Percentiles rank a stretch among this genome's conserved stretches.
Conservation (phyloP, 2,888 invertebrate genomes). For the Mythimna pallens region DNA sequence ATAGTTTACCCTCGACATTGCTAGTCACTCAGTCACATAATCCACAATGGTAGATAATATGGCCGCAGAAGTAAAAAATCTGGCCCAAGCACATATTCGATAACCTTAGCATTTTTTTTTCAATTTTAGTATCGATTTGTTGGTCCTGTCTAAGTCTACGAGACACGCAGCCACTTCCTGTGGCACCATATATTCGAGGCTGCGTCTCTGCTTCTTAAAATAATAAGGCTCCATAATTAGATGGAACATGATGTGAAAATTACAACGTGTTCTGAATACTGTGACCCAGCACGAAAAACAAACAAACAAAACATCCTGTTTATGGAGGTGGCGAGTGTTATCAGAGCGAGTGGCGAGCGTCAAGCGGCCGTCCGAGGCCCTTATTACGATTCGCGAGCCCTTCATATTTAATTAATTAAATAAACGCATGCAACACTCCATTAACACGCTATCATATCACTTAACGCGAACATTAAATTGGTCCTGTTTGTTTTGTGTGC, state of each 20-base stretch:
- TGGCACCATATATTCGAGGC: no score
- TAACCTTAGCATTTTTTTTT: not conserved
- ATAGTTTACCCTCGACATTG: no score
- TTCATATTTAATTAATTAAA: slow-evolving; percentile 80
- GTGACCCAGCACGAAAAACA: not conserved
- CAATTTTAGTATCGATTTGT: no score
- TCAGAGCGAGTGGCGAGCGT: slow-evolving; percentile 15
- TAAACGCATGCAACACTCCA: slow-evolving; percentile 75
- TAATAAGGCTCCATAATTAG: not conserved
- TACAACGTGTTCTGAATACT: not conserved
- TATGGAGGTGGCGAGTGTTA: slow-evolving; percentile 19
- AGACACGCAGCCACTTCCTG: no score
- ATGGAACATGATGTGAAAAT: not conserved
- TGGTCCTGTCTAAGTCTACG: no score
- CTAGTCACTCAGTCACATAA: no score
- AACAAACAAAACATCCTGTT: slow-evolving; percentile 16
- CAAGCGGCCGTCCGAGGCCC: slow-evolving; percentile 18
- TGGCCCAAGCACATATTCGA: not conserved
- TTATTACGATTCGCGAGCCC: slow-evolving; percentile 73
- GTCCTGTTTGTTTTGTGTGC: slow-evolving; percentile 65
- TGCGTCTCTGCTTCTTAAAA: not conserved
- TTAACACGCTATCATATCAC: slow-evolving; percentile 77
- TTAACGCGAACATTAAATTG: slow-evolving; percentile 64
- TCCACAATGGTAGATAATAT: not conserved
- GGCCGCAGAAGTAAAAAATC: not conserved